Evolutionary conservation across 2,113 vertebrate genomes (phyloP).

Genomic region (Tachysurus vachellii): DNA sequence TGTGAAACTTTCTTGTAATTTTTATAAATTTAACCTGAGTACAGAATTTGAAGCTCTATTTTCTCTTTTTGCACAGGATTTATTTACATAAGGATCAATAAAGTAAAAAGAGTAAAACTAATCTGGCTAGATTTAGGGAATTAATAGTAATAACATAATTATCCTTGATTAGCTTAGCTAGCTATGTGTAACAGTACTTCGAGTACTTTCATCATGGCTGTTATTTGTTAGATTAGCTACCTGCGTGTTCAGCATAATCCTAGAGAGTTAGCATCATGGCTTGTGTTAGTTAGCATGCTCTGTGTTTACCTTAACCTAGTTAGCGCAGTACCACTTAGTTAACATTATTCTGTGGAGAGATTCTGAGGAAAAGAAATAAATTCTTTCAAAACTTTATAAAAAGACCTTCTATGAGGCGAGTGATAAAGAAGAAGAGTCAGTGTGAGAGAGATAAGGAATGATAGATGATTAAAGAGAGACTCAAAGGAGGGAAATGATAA

Average conservation of each 20-base stretch:
- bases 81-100: too few species aligned
- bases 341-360: background rate
- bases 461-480: background rate
- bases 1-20: background rate
- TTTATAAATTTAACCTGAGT: background rate
- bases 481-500: background rate
- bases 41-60: background rate
- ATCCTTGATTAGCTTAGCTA: background rate
- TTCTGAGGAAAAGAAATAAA: background rate
- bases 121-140: background rate
- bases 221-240: background rate
- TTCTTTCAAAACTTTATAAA: background rate
- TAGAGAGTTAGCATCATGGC: background rate
- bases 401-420: background rate
- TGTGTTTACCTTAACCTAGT: background rate
- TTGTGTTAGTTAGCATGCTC: background rate
- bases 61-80: too few species aligned
- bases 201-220: background rate
- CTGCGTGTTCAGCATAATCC: background rate
- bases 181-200: background rate
- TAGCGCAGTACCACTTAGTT: background rate
- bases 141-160: background rate
- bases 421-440: background rate
- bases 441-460: slow-evolving; percentile 6
- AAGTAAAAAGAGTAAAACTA: background rate